Evolutionary conservation across 2,113 vertebrate genomes (phyloP).

Genomic region (Sterna hirundo): DNA sequence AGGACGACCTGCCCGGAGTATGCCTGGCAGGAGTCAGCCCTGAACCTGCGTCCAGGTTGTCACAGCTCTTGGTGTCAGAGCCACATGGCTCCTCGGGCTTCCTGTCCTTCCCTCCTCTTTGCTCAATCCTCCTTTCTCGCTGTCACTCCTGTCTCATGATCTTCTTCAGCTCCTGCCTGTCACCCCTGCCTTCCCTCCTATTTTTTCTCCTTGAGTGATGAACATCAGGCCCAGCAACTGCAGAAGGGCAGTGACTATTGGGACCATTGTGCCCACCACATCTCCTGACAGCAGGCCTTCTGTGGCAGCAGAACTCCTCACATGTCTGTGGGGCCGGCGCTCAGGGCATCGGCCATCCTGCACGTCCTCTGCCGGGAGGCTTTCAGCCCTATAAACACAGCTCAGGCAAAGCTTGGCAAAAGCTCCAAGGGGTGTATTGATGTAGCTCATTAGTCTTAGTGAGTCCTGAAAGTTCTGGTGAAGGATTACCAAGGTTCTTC

Average conservation of each 20-base stretch:
- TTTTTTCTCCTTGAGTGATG: background rate
- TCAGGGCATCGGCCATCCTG: background rate
- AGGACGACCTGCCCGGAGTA: accelerated
- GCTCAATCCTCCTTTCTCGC: background rate
- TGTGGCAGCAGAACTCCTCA: background rate
- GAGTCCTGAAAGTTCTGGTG: background rate
- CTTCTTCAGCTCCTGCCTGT: background rate
- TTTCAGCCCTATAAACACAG: background rate
- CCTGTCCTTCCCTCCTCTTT: background rate
- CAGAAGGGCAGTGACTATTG: background rate
- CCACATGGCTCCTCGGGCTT: accelerated
- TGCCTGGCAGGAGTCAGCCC: background rate
- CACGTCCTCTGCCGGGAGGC: background rate
- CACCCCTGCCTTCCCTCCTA: background rate
- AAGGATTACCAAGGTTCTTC: background rate
- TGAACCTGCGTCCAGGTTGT: accelerated
- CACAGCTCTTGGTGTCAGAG: background rate
- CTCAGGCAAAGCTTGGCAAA: background rate
- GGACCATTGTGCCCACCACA: background rate
- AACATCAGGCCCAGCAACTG: background rate
- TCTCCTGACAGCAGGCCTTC: background rate
- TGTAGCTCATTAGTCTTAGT: background rate
- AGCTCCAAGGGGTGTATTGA: background rate
- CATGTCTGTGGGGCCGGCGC: accelerated
- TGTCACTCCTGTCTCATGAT: background rate